phyloP scores from a whole-genome alignment of 2,888 invertebrate genomes.

The Synergus japonicus region DNA sequence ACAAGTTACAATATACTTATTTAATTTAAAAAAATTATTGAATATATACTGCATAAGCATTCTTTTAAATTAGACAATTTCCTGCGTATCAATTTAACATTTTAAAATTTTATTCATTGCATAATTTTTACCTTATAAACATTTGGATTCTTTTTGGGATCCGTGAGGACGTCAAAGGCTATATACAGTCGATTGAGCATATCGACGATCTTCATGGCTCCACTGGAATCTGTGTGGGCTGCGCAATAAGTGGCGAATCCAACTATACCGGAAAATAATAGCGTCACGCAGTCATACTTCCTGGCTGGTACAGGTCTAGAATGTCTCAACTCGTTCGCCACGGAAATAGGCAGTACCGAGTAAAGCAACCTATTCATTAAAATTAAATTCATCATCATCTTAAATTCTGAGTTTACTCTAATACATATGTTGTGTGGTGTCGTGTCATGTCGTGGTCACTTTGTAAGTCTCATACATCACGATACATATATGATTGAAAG shows the following conservation, averaged over 20 bases:
- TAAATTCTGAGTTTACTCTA: not conserved
- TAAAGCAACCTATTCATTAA: conserved; percentile 86
- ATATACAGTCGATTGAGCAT: conserved; percentile 96
- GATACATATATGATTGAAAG: no score
- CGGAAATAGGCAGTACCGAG: conserved; percentile 95
- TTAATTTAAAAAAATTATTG: no score
- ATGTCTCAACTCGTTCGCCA: conserved; percentile 96
- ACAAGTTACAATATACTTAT: conserved; percentile 41
- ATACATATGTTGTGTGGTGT: not conserved
- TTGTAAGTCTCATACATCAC: no score
- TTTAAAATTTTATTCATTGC: no score
- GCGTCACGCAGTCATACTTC: conserved; percentile 93
- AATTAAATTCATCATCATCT: not conserved
- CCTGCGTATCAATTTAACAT: no score
- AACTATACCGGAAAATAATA: conserved; percentile 96
- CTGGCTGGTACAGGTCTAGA: conserved; percentile 93
- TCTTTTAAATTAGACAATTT: no score
- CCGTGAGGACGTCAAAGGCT: conserved; percentile 94
- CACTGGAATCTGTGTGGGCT: conserved; percentile 92
- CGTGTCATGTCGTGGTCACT: no score
- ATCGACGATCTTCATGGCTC: conserved; percentile 97
- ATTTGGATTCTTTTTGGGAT: conserved; percentile 94
- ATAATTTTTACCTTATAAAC: conserved; percentile 89
- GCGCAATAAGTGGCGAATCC: conserved; percentile 95
- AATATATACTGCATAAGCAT: no score